phyloP scores from a whole-genome alignment of 2,797 vertebrate species.

The Echiichthys vipera region DNA sequence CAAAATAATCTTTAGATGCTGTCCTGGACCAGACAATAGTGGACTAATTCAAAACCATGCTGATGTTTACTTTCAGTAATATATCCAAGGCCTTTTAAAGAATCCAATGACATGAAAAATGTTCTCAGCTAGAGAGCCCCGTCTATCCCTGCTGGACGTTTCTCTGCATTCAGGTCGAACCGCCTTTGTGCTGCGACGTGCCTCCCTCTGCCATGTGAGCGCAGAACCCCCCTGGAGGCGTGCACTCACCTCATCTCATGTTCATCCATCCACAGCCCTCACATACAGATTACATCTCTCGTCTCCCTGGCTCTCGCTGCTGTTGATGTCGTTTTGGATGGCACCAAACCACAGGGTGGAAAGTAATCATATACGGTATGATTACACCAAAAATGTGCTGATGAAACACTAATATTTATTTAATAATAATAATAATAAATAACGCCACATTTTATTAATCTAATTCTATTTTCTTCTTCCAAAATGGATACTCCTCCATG shows the following conservation, averaged over 20 bases:
- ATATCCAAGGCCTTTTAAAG: conserved; percentile 7
- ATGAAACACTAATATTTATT: conserved; percentile 28
- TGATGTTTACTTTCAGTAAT: too few species aligned
- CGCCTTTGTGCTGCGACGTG: conserved; percentile 31
- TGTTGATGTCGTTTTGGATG: conserved; percentile 26
- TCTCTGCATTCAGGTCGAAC: conserved; percentile 41
- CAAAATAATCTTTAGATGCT: too few species aligned
- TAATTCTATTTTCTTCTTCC: conserved; percentile 13
- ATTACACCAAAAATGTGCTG: conserved; percentile 4
- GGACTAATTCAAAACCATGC: conserved; percentile 11
- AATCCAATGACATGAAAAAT: neutral
- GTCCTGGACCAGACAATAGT: neutral
- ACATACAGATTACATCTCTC: conserved; percentile 61
- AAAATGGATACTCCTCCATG: neutral
- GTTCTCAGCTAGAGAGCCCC: neutral
- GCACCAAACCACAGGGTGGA: conserved; percentile 29
- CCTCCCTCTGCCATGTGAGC: conserved; percentile 55
- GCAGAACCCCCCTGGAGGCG: conserved; percentile 56
- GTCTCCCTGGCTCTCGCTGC: conserved; percentile 33
- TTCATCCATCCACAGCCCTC: conserved; percentile 65
- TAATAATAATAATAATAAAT: too few species aligned
- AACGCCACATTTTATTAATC: neutral
- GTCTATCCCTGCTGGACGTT: neutral
- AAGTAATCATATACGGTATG: conserved; percentile 13
- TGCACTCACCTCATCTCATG: conserved; percentile 68